Evolutionary conservation across 2,888 invertebrate genomes (phyloP).

Genomic region (Drosophila borealis): DNA sequence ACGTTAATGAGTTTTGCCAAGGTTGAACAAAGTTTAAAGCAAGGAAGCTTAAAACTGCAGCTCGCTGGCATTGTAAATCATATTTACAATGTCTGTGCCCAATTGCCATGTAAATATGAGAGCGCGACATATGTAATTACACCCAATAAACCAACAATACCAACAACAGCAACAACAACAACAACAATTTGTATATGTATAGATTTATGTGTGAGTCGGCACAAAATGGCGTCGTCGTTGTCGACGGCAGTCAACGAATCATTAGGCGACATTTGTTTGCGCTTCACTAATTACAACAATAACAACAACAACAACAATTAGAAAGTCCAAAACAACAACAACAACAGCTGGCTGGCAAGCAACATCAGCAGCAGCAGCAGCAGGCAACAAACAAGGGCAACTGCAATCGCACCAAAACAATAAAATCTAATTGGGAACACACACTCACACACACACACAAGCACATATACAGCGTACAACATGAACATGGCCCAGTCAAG

Average conservation of each 20-base stretch:
- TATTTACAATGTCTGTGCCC: slow-evolving; percentile 62
- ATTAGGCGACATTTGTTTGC: slow-evolving; percentile 81
- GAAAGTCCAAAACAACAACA: slow-evolving; percentile 46
- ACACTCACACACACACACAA: slow-evolving; percentile 45
- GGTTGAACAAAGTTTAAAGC: slow-evolving; percentile 48
- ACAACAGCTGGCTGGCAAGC: slow-evolving; percentile 31
- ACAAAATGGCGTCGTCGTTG: slow-evolving; percentile 64
- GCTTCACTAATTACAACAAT: slow-evolving; percentile 81
- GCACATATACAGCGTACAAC: slow-evolving; percentile 11
- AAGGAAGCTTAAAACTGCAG: slow-evolving; percentile 25
- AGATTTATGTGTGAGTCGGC: slow-evolving; percentile 53
- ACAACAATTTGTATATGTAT: slow-evolving; percentile 36
- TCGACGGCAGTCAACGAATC: slow-evolving; percentile 67
- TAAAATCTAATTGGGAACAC: slow-evolving; percentile 82
- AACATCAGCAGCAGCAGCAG: slow-evolving; percentile 24
- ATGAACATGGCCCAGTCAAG: slow-evolving; percentile 21
- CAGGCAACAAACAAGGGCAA: slow-evolving; percentile 60
- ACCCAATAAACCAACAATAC: slow-evolving; percentile 59
- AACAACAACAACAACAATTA: slow-evolving; percentile 52
- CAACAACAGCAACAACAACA: slow-evolving; percentile 36
- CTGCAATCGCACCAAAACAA: slow-evolving; percentile 77
- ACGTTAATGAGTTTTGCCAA: slow-evolving; percentile 55
- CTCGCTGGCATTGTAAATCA: slow-evolving; percentile 46
- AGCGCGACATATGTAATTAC: slow-evolving; percentile 77
- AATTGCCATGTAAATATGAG: slow-evolving; percentile 68